Conservation (phyloP, 2,888 invertebrate genomes). For the Halictus quadricinctus region DNA sequence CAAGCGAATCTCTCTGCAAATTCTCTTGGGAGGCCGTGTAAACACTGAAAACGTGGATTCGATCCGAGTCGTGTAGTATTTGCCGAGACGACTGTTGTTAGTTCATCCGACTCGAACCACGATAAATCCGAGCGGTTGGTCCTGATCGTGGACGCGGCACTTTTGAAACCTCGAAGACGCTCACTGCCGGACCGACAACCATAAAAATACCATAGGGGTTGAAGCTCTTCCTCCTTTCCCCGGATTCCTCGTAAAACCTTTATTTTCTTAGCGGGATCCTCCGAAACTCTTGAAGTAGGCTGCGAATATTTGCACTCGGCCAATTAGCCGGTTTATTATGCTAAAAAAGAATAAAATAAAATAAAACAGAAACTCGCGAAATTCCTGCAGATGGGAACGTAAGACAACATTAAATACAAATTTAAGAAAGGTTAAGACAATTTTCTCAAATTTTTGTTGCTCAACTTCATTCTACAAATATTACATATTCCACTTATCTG, state of each 20-base stretch:
- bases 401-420: not conserved
- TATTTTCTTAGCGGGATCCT: not conserved
- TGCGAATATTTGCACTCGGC: not conserved
- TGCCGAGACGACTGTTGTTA: constrained; percentile 10
- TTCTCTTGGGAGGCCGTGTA: not conserved
- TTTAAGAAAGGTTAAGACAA: not conserved
- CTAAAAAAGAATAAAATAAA: not conserved
- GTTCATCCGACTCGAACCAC: not conserved
- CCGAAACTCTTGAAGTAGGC: not conserved
- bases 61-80: constrained; percentile 1
- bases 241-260: constrained; percentile 5
- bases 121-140: not conserved
- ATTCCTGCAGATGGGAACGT: not conserved
- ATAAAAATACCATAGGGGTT: constrained; percentile 3
- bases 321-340: not conserved
- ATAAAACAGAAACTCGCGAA: not conserved
- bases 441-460: not conserved
- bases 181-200: not conserved
- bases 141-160: not conserved
- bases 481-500: too few species aligned
- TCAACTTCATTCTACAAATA: not conserved
- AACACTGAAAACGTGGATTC: constrained; percentile 13
- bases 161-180: not conserved
- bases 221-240: not conserved
- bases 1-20: constrained; percentile 1